These are phyloP conservation scores for Temnothorax longispinosus DNA, from an alignment of 1,140 invertebrate genomes.

Conservation along the genomic window DNA sequence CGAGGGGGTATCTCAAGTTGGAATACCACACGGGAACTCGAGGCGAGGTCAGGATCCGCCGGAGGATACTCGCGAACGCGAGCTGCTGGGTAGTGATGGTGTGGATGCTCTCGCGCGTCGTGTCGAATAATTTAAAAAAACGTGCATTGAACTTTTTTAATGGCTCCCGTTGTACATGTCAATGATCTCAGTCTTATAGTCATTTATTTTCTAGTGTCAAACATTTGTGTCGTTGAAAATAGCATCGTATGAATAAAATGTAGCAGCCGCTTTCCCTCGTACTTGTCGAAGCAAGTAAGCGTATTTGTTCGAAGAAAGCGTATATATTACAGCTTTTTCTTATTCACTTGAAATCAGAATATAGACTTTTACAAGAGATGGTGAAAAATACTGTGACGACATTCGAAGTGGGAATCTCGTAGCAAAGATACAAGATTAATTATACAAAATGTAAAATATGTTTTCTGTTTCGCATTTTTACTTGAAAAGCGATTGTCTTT, in stretches of 20 bases:
- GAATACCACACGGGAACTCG: constrained; percentile 35
- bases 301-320: neutral
- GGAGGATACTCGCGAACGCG: constrained; percentile 31
- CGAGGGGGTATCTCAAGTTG: constrained; percentile 33
- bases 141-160: neutral
- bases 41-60: constrained; percentile 57
- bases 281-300: neutral
- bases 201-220: neutral
- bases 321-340: constrained; percentile 4
- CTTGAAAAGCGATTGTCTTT: neutral
- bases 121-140: neutral
- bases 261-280: neutral
- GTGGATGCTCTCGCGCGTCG: constrained; percentile 32
- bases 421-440: neutral
- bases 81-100: constrained; percentile 16
- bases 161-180: neutral
- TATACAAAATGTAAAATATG: neutral
- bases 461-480: neutral
- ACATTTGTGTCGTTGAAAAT: neutral
- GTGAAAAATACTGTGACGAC: neutral
- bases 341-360: neutral
- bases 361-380: neutral
- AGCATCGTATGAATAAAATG: neutral
- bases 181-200: neutral
- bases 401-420: neutral